Conservation (phyloP, 2,113 vertebrate species). For the Caranx melampygus region DNA sequence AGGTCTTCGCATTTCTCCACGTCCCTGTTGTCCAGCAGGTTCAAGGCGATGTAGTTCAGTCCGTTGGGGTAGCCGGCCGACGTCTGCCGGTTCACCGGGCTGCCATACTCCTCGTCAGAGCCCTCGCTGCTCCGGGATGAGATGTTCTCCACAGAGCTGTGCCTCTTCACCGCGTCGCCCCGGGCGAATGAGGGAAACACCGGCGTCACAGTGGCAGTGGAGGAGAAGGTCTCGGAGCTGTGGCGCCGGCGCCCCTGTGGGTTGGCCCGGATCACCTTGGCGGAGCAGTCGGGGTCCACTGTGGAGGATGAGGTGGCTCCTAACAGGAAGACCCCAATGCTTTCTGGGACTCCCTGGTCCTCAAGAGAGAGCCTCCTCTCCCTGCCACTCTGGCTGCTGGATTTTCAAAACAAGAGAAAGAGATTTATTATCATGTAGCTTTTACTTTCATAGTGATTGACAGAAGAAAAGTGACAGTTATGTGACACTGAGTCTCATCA, state of each 20-base stretch:
- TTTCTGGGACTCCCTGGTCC: constrained; percentile 65
- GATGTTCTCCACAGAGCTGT: constrained; percentile 97
- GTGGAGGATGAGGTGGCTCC: constrained; percentile 76
- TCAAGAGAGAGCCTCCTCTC: constrained; percentile 86
- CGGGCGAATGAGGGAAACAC: constrained; percentile 95
- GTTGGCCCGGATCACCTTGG: constrained; percentile 94
- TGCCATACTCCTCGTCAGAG: constrained; percentile 83
- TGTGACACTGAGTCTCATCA: not conserved
- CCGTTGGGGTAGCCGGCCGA: constrained; percentile 90
- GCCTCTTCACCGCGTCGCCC: constrained; percentile 88
- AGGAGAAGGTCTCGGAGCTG: constrained; percentile 98
- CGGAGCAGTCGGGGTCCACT: constrained; percentile 91
- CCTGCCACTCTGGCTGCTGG: constrained; percentile 82
- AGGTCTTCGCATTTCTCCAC: constrained; percentile 79
- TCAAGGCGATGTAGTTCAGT: constrained; percentile 96
- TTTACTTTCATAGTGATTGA: no score
- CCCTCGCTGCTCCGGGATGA: constrained; percentile 91
- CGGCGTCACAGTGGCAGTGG: constrained; percentile 95
- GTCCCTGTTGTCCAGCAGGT: constrained; percentile 86
- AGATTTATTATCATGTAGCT: not conserved
- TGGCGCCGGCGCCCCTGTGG: constrained; percentile 95
- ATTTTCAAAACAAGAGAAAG: not conserved
- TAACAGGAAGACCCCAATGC: constrained; percentile 85
- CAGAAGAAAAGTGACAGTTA: not conserved
- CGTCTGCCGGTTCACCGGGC: constrained; percentile 89